These are phyloP conservation scores for Chrysogorgia sp. DNA, from an alignment of 92 coral and sea anemone genomes.

Conservation along the genomic window DNA sequence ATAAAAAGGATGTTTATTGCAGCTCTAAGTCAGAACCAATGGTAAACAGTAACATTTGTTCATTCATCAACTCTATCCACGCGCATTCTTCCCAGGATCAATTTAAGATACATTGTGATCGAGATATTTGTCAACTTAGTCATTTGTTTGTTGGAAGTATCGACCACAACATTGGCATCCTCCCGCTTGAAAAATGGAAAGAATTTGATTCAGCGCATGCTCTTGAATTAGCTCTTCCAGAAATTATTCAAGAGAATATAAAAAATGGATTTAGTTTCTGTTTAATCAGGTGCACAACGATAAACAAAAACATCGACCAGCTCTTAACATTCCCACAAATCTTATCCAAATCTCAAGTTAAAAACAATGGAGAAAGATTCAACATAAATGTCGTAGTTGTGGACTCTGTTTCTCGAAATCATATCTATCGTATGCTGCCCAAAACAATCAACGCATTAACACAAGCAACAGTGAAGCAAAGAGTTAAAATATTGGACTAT, in stretches of 20 bases:
- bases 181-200: slow-evolving; percentile 58
- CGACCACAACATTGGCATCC: slow-evolving; percentile 71
- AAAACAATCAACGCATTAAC: slow-evolving; percentile 60
- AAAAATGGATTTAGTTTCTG: slow-evolving; percentile 73
- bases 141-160: slow-evolving; percentile 64
- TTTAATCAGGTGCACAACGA: slow-evolving; percentile 64
- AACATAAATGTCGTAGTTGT: slow-evolving; percentile 69
- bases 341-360: slow-evolving; percentile 3
- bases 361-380: slow-evolving; percentile 12
- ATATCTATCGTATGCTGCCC: slow-evolving; percentile 72
- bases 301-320: slow-evolving; percentile 61
- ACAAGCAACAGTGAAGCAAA: slow-evolving; percentile 39
- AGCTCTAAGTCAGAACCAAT: background rate
- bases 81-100: background rate
- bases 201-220: slow-evolving; percentile 55
- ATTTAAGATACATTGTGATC: slow-evolving; percentile 3
- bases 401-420: slow-evolving; percentile 76
- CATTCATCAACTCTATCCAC: background rate
- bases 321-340: slow-evolving; percentile 61
- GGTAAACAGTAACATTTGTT: background rate
- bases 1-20: slow-evolving; percentile 10
- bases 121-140: background rate
- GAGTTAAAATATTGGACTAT: slow-evolving; percentile 64
- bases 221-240: slow-evolving; percentile 59
- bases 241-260: slow-evolving; percentile 46